A percentile compares a stretch with the other conserved stretches of the same genome.
Conservation (phyloP, 2,888 invertebrate species). For the Brassicogethes aeneus region DNA sequence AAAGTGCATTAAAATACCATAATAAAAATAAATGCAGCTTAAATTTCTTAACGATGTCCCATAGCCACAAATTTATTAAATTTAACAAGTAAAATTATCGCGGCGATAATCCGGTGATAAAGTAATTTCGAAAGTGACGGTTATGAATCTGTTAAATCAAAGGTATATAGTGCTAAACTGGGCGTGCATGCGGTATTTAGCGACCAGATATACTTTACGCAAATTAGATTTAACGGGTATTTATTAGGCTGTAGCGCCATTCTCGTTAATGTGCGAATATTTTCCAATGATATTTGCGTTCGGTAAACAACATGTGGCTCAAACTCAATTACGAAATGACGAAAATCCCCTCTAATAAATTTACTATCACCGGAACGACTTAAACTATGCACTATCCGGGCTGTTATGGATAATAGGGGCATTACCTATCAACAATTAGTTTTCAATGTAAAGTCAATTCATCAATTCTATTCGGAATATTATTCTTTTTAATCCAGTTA, state of each 20-base stretch:
- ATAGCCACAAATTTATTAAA: background rate
- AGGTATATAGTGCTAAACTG: constrained; percentile 2
- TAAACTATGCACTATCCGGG: no score
- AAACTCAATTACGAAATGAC: constrained; percentile 2
- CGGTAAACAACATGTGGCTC: constrained; percentile 2
- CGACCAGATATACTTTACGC: constrained; percentile 23
- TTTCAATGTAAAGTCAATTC: no score
- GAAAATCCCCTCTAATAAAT: constrained; percentile 2
- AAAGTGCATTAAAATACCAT: no score
- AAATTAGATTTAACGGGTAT: constrained; percentile 27
- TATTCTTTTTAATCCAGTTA: no score
- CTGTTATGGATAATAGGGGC: no score
- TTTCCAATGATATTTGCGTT: constrained; percentile 10
- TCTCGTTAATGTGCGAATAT: constrained; percentile 23
- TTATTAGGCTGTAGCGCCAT: constrained; percentile 21
- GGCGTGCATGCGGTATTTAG: constrained; percentile 12
- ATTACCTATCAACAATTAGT: no score
- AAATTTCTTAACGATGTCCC: no score
- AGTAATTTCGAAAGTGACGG: constrained; percentile 3
- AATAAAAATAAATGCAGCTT: no score
- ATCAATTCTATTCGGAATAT: no score
- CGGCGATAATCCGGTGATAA: background rate
- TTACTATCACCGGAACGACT: no score
- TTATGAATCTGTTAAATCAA: constrained; percentile 3
- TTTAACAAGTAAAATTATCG: background rate